These are phyloP conservation scores for Tychaedon coryphoeus DNA, from an alignment of 2,113 vertebrate species.

Conservation along the genomic window DNA sequence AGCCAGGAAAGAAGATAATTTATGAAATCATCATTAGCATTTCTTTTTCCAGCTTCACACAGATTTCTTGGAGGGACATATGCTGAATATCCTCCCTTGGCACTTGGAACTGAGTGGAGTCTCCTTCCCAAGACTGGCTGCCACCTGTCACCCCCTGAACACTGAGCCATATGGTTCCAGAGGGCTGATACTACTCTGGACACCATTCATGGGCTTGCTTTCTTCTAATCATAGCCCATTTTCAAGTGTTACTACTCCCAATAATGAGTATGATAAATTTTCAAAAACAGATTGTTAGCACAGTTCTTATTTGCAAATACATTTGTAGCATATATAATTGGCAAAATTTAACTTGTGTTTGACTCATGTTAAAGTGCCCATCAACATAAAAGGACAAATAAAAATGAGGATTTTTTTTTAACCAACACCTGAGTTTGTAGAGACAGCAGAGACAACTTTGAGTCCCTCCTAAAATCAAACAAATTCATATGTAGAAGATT, in stretches of 20 bases:
- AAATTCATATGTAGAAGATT: neutral
- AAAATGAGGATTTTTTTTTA: neutral
- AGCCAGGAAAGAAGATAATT: neutral
- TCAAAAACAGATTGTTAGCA: neutral
- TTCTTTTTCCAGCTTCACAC: neutral
- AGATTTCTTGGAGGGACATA: constrained; percentile 1
- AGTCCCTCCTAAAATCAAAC: neutral
- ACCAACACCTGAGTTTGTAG: neutral
- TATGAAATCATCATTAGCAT: neutral
- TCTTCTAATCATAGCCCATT: neutral
- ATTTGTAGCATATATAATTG: neutral
- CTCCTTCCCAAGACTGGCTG: neutral
- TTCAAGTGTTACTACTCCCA: neutral
- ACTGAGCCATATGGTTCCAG: constrained; percentile 12
- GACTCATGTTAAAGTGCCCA: neutral
- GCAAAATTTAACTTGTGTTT: neutral
- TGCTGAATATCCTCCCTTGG: neutral
- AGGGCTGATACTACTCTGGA: neutral
- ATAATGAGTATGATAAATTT: neutral
- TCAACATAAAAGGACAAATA: neutral
- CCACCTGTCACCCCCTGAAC: neutral
- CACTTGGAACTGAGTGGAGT: neutral
- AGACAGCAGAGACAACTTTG: neutral
- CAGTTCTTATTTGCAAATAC: neutral
- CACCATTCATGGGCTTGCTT: neutral